Base-by-base conservation (phyloP, 2,888 invertebrate genomes). In the Sycophila texana region DNA sequence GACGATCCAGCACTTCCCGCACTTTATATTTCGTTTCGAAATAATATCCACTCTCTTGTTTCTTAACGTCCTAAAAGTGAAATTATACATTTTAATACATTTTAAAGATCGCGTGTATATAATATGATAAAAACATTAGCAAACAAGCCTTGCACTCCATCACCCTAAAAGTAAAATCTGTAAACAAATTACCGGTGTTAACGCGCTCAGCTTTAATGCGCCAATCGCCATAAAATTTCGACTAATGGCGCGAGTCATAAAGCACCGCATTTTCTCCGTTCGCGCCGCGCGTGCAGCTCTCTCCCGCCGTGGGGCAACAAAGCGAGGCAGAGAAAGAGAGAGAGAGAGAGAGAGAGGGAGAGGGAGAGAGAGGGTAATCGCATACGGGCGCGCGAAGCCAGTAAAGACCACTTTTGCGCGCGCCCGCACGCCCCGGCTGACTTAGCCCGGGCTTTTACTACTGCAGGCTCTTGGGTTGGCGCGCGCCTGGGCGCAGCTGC, bases 391-490 rank as follows among this genome's bases (percentile, higher is more conserved):
- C 30, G 72, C 39, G 67, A 67, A 67, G 53, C 74, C 67, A 30
- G 74, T 74, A 66, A 66, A 74, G 58, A 60, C 74, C 74, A 68
- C 67, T 75, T 75, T 49, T 30, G 60, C 60, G 39, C 68, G 30
- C 55, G 30, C 18, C 20, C 18, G 49, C 57, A 16, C 58, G 74
- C 74, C 13, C 7, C 61, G 75, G 75, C 75, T 67, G 75, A 75
- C 75, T 75, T 61, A 51, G 53, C 68, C 71, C 30, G 26, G 20
- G 75, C 53, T 75, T 75, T 75, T 75, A 75, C 75, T 75, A 75
- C 75, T 75, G 61, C 75, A 22, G 14, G 18, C 63, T 39, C 63
- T 61, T 26, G 18, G 39, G 39, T n/a, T 10, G n/a, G n/a, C n/a
- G n/a, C n/a, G 39, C 30, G 61, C 16, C 60, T 22, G 26, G 16